Base-by-base conservation (phyloP, 2,888 invertebrate genomes). In the Apamea monoglypha region DNA sequence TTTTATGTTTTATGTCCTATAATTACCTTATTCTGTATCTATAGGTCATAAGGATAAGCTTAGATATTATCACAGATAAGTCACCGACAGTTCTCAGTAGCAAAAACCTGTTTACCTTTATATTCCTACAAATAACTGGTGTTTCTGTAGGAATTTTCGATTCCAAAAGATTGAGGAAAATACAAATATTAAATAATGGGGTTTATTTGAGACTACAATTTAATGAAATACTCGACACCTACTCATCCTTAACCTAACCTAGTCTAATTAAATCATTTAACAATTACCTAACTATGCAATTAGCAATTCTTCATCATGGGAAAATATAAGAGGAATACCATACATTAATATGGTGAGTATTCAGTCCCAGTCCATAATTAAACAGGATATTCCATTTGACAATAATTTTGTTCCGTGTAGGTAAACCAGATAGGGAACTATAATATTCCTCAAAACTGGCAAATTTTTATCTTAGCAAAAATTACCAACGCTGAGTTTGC, bases 381-480 rank as follows among this genome's bases (percentile, higher is more conserved):
- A 8, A 64, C 56, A 50, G 12, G 50, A 44, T 44, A 47, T 47
- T 36, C 12, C 29, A 61, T 50, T 67, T 8, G n/a, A 4, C 16
- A 82, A 2, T 59, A 12, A 5, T n/a, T 32, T 59, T 75, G 6
- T 75, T 66, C 2, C 16, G 10, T 25, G 25, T 36, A 40, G 1
- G 14, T 36, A 40, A 0, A 72, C 14, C 18, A 14, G 29, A 10
- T 25, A 10, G 0, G 2, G 25, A 25, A 1, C 16, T 10, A n/a
- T n/a, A 29, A 29, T 70, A 36, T 63, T 74, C 47, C 67, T 32
- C 4, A 61, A 74, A 74, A 61, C 53, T 36, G 12, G 16, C 16
- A n/a, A 53, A 50, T 47, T 59, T 36, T 44, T 14, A 61, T 72
- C 53, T 68, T 72, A 81, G 81, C 87, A 88, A 88, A 59, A 66